These are phyloP conservation scores for Syrmaticus mikado DNA, from an alignment of 2,113 vertebrate genomes.

Conservation along the genomic window DNA sequence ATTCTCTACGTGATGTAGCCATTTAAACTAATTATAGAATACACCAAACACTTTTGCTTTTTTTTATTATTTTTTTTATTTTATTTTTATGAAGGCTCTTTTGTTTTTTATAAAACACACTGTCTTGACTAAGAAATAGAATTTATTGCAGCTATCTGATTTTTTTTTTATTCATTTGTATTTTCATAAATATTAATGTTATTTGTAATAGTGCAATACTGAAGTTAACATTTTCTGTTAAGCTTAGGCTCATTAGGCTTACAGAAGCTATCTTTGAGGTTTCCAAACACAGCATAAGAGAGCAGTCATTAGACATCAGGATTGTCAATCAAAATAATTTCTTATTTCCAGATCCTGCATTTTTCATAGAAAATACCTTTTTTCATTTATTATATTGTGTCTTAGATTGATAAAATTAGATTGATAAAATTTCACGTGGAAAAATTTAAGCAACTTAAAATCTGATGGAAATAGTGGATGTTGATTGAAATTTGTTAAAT, in stretches of 20 bases:
- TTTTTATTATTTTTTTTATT: too few relatives aligned
- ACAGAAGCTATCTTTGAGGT: not conserved
- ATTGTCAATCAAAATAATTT: not conserved
- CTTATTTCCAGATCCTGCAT: not conserved
- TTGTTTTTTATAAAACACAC: not conserved
- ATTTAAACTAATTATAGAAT: not conserved
- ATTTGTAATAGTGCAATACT: not conserved
- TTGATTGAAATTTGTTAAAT: not conserved
- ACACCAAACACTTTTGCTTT: not conserved
- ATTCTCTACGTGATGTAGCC: not conserved
- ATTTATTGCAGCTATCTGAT: not conserved
- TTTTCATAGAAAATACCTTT: not conserved
- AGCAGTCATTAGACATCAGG: not conserved
- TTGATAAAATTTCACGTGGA: not conserved
- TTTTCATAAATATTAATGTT: not conserved
- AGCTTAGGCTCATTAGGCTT: not conserved
- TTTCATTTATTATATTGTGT: not conserved
- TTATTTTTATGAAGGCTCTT: too few relatives aligned
- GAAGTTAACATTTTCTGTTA: fast-evolving
- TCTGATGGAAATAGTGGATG: not conserved
- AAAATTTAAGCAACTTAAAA: not conserved
- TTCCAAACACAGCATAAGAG: not conserved
- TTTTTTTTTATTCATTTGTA: not conserved
- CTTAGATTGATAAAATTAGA: not conserved
- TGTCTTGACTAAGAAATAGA: not conserved